Base-by-base conservation (phyloP, 2,113 vertebrate genomes). In the Pongo pygmaeus region DNA sequence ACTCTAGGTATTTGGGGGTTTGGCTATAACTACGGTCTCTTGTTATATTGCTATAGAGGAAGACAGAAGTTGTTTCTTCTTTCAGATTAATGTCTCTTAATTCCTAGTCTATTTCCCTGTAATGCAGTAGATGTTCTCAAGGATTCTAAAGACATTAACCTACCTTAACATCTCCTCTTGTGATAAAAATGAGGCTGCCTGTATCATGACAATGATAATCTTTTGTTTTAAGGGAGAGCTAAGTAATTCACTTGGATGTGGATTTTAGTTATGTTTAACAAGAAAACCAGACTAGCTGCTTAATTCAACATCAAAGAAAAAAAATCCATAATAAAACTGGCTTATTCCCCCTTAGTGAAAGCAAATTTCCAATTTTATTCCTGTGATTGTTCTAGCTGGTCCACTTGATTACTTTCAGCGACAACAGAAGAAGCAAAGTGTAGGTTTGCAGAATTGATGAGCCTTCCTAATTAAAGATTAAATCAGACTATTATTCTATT, bases 101-200 rank as follows among this genome's bases (percentile, higher is more conserved):
- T 95, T 94, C 52, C 43, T 74, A 86, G 86, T 75, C 91, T 94
- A 81, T 52, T 77, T 95, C 52, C 64, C 4, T 32, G 32, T 89
- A 96, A 96, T 84, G 38, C 84, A 79, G 84, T 80, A 14, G 93
- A 96, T 86, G 96, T 95, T 95, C 94, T 35, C 59, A 48, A 38
- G 85, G 52, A 96, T 97, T 97, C 94, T 97, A 48, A 96, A 98
- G 85, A 89, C 72, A 94, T 97, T 96, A 94, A 89, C 94, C 74
- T 75, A 77, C 69, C 81, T 89, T 93, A 91, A 67, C 94, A 87
- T 96, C 87, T 91, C 91, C 93, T 89, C 91, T 92, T 91, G 85
- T 59, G 94, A 95, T 96, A 94, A 95, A 96, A 96, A 91, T 20
- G 48, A 64, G 96, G 59, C 10, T 67, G 85, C 25, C 72, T 87